Percentiles rank a stretch among this genome's conserved stretches.
Conservation (phyloP, 2,888 invertebrate species). For the Drosophila tanythrix region DNA sequence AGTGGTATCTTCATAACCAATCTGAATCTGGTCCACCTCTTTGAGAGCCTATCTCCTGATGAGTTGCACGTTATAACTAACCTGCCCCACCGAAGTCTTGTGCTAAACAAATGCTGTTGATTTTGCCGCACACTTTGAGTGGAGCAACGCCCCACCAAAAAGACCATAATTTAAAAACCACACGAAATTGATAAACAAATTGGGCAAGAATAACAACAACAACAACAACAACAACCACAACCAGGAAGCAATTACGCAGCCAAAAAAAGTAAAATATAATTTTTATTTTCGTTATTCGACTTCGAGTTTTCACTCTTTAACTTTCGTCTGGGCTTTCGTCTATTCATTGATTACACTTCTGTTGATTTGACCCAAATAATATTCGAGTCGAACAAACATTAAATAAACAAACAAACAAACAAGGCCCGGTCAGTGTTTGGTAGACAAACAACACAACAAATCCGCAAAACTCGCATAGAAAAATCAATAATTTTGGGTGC, state of each 20-base stretch:
- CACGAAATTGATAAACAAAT: conserved; percentile 31
- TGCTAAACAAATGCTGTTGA: conserved; percentile 33
- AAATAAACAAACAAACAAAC: conserved; percentile 73
- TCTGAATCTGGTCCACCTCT: background rate
- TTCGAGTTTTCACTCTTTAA: conserved; percentile 40
- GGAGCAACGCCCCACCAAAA: background rate
- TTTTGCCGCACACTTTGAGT: conserved; percentile 23
- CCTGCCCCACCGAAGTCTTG: conserved; percentile 5
- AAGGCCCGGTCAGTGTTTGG: conserved; percentile 16
- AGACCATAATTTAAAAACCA: conserved; percentile 17
- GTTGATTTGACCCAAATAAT: conserved; percentile 80
- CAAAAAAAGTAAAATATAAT: conserved; percentile 36
- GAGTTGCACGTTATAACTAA: background rate
- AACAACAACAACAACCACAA: conserved; percentile 16
- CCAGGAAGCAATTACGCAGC: conserved; percentile 54
- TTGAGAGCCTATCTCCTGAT: background rate
- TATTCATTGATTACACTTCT: conserved; percentile 71
- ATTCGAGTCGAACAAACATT: conserved; percentile 76
- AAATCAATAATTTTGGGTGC: conserved; percentile 62
- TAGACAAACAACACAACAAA: conserved; percentile 60
- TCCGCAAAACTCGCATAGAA: conserved; percentile 58
- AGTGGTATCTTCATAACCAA: background rate
- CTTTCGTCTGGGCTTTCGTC: conserved; percentile 40
- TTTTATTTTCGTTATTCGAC: conserved; percentile 33
- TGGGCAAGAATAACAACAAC: conserved; percentile 5